Evolutionary conservation across 2,113 vertebrate species (phyloP), one percentile per base, ranked within the genome.

Genomic region (Henicopernis longicauda): DNA sequence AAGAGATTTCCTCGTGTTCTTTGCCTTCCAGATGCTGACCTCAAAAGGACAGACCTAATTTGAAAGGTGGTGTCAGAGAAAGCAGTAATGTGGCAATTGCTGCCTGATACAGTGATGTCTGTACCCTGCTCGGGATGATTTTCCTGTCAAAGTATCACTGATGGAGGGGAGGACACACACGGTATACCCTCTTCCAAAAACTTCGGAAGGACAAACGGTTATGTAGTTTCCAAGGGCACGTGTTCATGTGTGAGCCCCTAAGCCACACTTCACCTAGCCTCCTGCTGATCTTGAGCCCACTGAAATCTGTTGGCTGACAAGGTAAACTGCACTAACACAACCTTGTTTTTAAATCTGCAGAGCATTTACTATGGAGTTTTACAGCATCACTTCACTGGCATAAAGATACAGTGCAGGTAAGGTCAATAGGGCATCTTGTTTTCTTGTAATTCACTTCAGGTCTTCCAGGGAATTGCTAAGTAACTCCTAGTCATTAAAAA

Each of bases 401-500:
- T 31, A 50, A 79, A 74, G 87, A 83, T 8, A 45, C 26, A 47
- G 65, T 49, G 62, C 84, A 94, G 47, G n/a, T 31, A 58, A 72
- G 57, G 84, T 82, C 83, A 91, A 50, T 0, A 19, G 59, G 59
- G 32, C 50, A 34, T 55, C 79, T 92, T 81, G 62, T 77, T 90
- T 92, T 90, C 54, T 42, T 27, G 21, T 82, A 83, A 86, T 81
- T 93, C 59, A 83, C 65, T 83, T 82, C 55, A 86, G 47, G 47
- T 63, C 40, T 94, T 93, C 88, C 72, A 95, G 82, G 79, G 67
- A 88, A 93, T 84, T 83, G 83, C 79, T 90, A 70, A 88, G 63
- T 92, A 93, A 74, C 67, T 69, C 59, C 29, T 11, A 81, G 59
- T 81, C 63, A 66, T 94, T 92, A 34, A 83, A 90, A 90, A 90